Evolutionary conservation across 1,140 invertebrate species (phyloP).

Genomic region (Theocolax elegans): DNA sequence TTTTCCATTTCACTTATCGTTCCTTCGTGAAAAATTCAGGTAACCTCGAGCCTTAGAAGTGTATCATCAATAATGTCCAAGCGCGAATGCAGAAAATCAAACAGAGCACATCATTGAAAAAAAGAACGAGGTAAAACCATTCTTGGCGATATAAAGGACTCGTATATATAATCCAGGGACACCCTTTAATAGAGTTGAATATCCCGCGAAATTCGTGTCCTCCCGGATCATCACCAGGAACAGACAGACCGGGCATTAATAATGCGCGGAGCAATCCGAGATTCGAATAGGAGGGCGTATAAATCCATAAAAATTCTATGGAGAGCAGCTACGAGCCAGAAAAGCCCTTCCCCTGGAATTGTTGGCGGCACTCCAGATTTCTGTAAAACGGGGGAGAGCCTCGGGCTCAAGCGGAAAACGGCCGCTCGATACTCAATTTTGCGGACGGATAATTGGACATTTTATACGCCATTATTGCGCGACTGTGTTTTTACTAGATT

Average conservation of each 20-base stretch:
- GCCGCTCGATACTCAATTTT: conserved; percentile 48
- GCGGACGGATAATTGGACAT: conserved; percentile 49
- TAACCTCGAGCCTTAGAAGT: too few relatives aligned
- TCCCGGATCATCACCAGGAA: conserved; percentile 5
- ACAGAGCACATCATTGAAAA: too few relatives aligned
- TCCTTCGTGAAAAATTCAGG: too few relatives aligned
- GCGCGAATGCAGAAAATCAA: too few relatives aligned
- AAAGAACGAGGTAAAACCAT: too few relatives aligned
- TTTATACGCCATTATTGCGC: conserved; percentile 46
- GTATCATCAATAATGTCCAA: too few relatives aligned
- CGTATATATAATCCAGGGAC: background rate
- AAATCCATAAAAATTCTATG: conserved; percentile 53
- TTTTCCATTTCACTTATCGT: too few relatives aligned
- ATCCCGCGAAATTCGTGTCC: background rate
- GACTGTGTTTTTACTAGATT: too few relatives aligned
- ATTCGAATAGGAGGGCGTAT: conserved; percentile 31
- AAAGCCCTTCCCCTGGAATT: conserved; percentile 42
- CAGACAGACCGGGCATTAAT: conserved; percentile 32
- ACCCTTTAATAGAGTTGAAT: background rate
- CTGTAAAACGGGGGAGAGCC: conserved; percentile 32
- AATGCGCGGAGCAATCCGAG: conserved; percentile 38
- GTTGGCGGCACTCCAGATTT: conserved; percentile 50
- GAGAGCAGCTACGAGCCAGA: conserved; percentile 17
- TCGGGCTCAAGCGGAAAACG: background rate
- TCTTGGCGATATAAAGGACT: too few relatives aligned